Evolutionary conservation across 2,113 vertebrate species (phyloP).

Genomic region (Probosciger aterrimus): DNA sequence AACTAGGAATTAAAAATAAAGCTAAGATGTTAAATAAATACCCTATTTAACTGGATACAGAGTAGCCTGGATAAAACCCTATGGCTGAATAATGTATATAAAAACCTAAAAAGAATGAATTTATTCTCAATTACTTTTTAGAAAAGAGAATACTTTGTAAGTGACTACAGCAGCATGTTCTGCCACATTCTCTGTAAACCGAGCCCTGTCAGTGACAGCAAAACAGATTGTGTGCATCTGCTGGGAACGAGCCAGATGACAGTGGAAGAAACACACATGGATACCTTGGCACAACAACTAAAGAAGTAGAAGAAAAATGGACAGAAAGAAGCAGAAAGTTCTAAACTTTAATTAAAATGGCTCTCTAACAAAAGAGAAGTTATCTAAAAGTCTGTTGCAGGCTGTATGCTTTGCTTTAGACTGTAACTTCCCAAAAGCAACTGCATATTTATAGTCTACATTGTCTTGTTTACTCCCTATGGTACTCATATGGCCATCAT

Average conservation of each 20-base stretch:
- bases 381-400: conserved; percentile 65
- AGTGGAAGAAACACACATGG: conserved; percentile 88
- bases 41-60: background rate
- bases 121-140: conserved; percentile 70
- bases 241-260: conserved; percentile 94
- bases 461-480: conserved; percentile 21
- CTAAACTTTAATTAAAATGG: conserved; percentile 77
- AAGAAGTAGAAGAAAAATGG: conserved; percentile 74
- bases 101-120: conserved; percentile 49
- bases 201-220: conserved; percentile 83
- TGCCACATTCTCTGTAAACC: conserved; percentile 83
- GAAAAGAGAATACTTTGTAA: conserved; percentile 74
- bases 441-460: background rate
- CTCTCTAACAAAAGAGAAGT: conserved; percentile 69
- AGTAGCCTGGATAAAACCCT: background rate
- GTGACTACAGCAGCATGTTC: conserved; percentile 79
- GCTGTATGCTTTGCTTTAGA: conserved; percentile 33
- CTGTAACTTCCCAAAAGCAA: background rate
- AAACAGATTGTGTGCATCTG: conserved; percentile 88
- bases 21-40: background rate
- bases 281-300: conserved; percentile 89
- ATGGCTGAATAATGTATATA: background rate
- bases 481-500: background rate
- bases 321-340: conserved; percentile 77
- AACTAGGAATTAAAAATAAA: background rate